Base-by-base conservation (phyloP, 2,888 invertebrate species). In the Limnephilus auricula region DNA sequence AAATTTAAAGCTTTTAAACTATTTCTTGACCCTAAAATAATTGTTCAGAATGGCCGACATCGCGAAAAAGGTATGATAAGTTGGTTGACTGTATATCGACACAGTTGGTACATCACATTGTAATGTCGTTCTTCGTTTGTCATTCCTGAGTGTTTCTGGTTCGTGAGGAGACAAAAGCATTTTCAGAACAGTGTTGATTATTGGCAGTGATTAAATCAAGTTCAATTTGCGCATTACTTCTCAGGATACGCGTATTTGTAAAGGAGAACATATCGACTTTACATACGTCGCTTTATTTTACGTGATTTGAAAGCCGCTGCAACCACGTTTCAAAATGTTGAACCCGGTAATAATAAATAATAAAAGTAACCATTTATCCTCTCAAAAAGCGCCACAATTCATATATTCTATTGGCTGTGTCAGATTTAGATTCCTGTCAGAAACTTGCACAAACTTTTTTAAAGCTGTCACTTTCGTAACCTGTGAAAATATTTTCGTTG, bases 31-130 rank as follows among this genome's bases (percentile, higher is more conserved):
- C 31, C 5, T 80, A n/a, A 30, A 37, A 84, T 32, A 37, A 34
- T 91, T 88, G 83, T 82, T 87, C 32, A 91, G 89, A 80, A 93
- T 93, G 93, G 93, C 92, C 80, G 93, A 92, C 88, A 93, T 91
- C 50, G 92, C 91, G 32, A 93, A 92, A 88, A 93, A 92, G 93
- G 93, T 92, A 90, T 88, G 87, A 78, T 78, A 88, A 86, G 15
- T 86, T 40, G 40, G 84, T 85, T 85, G 45, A 50, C 86, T 50
- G 30, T 45, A 86, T 31, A n/a, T 9, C 88, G n/a, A 88, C 65
- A 40, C 37, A 87, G 40, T 40, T 34, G 40, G 32, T 32, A 25
- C 88, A 88, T 34, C 88, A 79, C 78, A 32, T 78, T 34, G 88
- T 30, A n/a, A 88, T 88, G 78, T 88, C 79, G 65, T 40, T 78